These are phyloP conservation scores for Cercopithecus diana DNA, from an alignment of 2,797 vertebrate genomes.

Conservation along the genomic window DNA sequence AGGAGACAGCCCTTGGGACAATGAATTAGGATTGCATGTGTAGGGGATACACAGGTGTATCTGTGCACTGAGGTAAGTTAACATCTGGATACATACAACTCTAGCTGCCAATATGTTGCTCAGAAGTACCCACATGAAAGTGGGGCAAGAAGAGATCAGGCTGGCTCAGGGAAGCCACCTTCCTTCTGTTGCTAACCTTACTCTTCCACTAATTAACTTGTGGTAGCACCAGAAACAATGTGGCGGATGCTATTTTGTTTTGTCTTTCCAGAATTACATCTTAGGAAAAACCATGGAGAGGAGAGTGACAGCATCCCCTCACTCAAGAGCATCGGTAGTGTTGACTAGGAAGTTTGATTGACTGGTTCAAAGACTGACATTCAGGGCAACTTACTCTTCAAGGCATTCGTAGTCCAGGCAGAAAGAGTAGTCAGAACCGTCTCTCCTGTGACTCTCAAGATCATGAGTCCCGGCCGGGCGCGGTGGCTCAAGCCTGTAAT, in stretches of 20 bases:
- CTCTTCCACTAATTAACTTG: background rate
- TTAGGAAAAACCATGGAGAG: background rate
- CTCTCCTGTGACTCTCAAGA: no score
- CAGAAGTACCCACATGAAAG: background rate
- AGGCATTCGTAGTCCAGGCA: background rate
- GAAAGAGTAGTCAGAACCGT: background rate
- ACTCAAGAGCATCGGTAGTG: no score
- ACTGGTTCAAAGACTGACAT: background rate
- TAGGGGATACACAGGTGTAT: background rate
- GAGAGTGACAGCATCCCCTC: rapidly evolving
- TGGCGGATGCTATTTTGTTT: background rate
- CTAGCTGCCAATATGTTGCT: background rate
- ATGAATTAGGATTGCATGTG: background rate
- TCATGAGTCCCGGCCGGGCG: no score
- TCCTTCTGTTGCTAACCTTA: background rate
- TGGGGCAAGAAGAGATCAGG: background rate
- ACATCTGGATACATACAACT: no score
- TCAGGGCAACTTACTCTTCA: rapidly evolving
- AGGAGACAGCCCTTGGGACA: rapidly evolving
- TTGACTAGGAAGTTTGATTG: background rate
- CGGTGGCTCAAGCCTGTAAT: no score
- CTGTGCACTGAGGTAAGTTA: background rate
- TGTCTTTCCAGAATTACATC: background rate
- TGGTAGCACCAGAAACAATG: background rate
- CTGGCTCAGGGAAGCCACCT: background rate